Conservation (phyloP, 2,797 vertebrate genomes). For the Phoeniculus purpureus region DNA sequence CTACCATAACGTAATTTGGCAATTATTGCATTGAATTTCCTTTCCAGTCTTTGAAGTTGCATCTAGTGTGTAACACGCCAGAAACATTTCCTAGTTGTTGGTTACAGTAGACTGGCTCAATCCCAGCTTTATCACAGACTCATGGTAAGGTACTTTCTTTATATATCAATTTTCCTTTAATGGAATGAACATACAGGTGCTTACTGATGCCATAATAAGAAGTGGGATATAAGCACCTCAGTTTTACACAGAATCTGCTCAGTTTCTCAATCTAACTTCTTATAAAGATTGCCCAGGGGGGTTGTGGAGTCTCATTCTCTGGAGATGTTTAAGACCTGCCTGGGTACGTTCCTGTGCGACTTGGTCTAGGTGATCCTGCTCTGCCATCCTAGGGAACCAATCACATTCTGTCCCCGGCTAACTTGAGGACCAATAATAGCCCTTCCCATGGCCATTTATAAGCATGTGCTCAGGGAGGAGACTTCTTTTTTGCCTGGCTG, state of each 20-base stretch:
- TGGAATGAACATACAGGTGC: background rate
- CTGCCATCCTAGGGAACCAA: too few relatives aligned
- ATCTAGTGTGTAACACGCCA: background rate
- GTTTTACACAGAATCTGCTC: background rate
- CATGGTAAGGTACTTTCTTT: background rate
- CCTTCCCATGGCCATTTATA: too few relatives aligned
- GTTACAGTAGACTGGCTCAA: background rate
- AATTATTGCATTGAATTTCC: background rate
- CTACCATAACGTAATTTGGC: background rate
- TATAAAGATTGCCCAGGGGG: too few relatives aligned
- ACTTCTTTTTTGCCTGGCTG: too few relatives aligned
- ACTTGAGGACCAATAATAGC: too few relatives aligned
- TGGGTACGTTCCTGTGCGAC: too few relatives aligned
- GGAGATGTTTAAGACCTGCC: too few relatives aligned
- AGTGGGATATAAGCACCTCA: background rate
- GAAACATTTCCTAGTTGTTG: background rate
- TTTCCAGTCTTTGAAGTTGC: constrained; percentile 1
- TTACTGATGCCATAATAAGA: background rate
- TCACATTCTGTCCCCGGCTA: too few relatives aligned
- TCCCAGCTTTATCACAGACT: background rate
- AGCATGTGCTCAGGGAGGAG: too few relatives aligned
- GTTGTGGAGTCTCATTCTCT: too few relatives aligned
- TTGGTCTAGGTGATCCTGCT: too few relatives aligned
- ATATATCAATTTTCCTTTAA: background rate
- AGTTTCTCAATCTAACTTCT: background rate